Evolutionary conservation across 1,140 invertebrate species (phyloP), one percentile per base, ranked within the genome.

Genomic region (Conopomorpha cramerella): DNA sequence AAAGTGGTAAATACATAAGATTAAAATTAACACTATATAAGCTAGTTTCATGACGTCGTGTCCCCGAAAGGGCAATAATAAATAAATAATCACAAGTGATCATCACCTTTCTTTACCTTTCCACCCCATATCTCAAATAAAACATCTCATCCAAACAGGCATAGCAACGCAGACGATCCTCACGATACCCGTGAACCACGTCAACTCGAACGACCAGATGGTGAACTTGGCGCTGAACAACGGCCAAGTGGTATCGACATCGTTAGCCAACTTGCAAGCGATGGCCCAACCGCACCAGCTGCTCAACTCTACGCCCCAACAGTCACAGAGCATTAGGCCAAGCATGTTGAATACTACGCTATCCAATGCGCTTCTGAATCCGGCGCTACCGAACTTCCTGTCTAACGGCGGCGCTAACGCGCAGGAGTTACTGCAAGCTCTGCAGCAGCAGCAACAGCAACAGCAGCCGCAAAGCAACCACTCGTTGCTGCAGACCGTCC

Each of bases 91-190:
- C n/a, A n/a, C n/a, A n/a, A n/a, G n/a, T n/a, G n/a, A n/a, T n/a
- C n/a, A n/a, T n/a, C n/a, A n/a, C n/a, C n/a, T n/a, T n/a, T n/a
- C n/a, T n/a, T n/a, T n/a, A n/a, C n/a, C n/a, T n/a, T n/a, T n/a
- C n/a, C n/a, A n/a, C n/a, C n/a, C n/a, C n/a, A n/a, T n/a, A n/a
- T n/a, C n/a, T n/a, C n/a, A n/a, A n/a, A n/a, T n/a, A n/a, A n/a
- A n/a, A n/a, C n/a, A n/a, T 23, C 19, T 23, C 19, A 4, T 23
- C 37, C 39, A 77, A 68, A 28, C 70, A 94, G 92, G 92, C 42
- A 90, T 95, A 54, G 91, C 92, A 12, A 91, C 92, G 10, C 94
- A 96, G 71, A 95, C 93, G 46, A 94, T 97, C 36, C 81, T 97
- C 33, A 96, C 93, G 28, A 96, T 96, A 60, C 93, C 93, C 10